Evolutionary conservation across 2,113 vertebrate genomes (phyloP).

Genomic region (Pampusana beccarii): DNA sequence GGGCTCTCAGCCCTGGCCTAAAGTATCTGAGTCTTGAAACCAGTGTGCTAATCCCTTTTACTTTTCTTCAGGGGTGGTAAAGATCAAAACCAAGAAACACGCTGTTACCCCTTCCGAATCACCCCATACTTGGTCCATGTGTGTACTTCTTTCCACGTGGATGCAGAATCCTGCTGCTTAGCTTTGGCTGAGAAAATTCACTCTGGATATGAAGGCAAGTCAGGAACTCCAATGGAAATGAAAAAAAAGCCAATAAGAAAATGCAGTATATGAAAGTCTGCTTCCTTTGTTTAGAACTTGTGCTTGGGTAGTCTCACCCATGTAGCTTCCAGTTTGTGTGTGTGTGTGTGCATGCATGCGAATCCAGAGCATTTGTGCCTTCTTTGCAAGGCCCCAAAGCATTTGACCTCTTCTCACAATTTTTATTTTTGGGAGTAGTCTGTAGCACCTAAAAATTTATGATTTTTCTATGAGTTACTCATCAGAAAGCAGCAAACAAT

Average conservation of each 20-base stretch:
- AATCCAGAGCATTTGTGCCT: neutral
- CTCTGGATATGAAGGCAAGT: constrained; percentile 89
- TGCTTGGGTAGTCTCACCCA: neutral
- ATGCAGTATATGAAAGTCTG: neutral
- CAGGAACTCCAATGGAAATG: neutral
- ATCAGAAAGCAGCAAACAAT: neutral
- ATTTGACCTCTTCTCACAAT: neutral
- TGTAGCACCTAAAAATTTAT: neutral
- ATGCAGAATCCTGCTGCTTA: constrained; percentile 84
- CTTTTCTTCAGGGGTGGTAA: constrained; percentile 78
- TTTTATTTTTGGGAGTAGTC: neutral
- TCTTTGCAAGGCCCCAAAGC: neutral
- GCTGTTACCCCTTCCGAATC: constrained; percentile 82
- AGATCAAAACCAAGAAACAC: constrained; percentile 76
- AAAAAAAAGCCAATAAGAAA: neutral
- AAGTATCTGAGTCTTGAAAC: neutral
- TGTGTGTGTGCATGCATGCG: accelerated
- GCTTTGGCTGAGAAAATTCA: constrained; percentile 85
- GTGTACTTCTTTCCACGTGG: constrained; percentile 44
- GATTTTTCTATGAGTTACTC: neutral
- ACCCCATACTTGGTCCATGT: constrained; percentile 84
- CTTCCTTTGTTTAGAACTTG: neutral
- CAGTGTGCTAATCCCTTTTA: neutral
- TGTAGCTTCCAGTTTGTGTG: neutral
- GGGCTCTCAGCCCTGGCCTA: neutral